A percentile compares a stretch with the other conserved stretches of the same genome.
Conservation (phyloP, 2,797 vertebrate species). For the Phalanger gymnotis region DNA sequence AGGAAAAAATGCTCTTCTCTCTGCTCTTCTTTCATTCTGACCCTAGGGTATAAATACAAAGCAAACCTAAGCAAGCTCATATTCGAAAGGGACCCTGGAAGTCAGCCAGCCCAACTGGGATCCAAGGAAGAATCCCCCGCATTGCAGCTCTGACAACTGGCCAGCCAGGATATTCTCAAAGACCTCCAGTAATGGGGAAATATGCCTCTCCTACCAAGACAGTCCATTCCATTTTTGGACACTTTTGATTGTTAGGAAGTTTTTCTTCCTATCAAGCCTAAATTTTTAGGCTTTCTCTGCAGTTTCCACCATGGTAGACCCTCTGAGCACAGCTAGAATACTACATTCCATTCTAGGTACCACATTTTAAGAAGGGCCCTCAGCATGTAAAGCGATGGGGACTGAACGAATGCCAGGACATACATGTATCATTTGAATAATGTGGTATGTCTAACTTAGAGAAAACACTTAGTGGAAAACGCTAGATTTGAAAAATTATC, state of each 20-base stretch:
- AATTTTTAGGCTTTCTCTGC: background rate
- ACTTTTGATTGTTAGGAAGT: background rate
- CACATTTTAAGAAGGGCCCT: background rate
- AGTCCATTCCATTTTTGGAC: background rate
- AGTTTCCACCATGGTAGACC: background rate
- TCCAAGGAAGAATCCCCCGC: background rate
- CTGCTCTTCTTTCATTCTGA: background rate
- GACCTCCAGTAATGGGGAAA: background rate
- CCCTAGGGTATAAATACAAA: background rate
- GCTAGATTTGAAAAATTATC: background rate
- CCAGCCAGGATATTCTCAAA: background rate
- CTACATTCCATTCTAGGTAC: background rate
- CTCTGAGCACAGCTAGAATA: background rate
- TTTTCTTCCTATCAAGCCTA: background rate
- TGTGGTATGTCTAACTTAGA: background rate
- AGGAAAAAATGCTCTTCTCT: background rate
- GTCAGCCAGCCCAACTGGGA: background rate
- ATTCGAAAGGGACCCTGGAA: background rate
- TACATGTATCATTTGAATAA: background rate
- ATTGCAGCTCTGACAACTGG: background rate
- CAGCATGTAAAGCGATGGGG: background rate
- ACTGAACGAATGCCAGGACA: background rate
- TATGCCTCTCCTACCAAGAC: background rate
- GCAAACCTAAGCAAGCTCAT: background rate
- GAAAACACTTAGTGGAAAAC: background rate